Evolutionary conservation across 1,140 invertebrate genomes (phyloP).

Genomic region (Drosophila guanche): DNA sequence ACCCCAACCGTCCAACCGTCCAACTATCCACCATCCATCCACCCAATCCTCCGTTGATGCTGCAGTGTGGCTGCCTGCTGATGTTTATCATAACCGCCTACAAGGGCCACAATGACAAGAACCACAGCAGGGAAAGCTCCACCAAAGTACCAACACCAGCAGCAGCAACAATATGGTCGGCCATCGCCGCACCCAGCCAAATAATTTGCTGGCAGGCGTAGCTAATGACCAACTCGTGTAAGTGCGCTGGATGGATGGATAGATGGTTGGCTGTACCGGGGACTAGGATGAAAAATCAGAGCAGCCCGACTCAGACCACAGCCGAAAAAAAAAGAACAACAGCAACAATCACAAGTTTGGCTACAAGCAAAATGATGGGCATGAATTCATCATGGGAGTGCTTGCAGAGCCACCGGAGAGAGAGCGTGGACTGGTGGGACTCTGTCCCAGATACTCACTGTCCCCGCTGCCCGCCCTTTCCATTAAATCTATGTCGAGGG

Average conservation of each 20-base stretch:
- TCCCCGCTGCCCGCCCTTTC: not conserved
- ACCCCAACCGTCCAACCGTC: not conserved
- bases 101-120: slow-evolving; percentile 50
- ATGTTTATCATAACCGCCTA: slow-evolving; percentile 76
- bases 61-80: slow-evolving; percentile 42
- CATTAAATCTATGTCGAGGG: slow-evolving; percentile 27
- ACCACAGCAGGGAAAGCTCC: slow-evolving; percentile 31
- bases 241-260: slow-evolving; percentile 56
- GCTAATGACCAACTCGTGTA: slow-evolving; percentile 78
- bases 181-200: slow-evolving; percentile 58
- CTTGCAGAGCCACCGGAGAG: not conserved
- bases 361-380: slow-evolving; percentile 76
- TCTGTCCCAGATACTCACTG: slow-evolving; percentile 7
- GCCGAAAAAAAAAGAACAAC: slow-evolving; percentile 29
- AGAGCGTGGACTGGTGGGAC: not conserved
- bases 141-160: slow-evolving; percentile 18
- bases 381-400: slow-evolving; percentile 75
- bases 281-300: slow-evolving; percentile 62
- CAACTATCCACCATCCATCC: too few species aligned
- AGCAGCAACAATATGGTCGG: slow-evolving; percentile 66
- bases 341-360: slow-evolving; percentile 75
- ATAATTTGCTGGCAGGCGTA: slow-evolving; percentile 76
- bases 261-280: slow-evolving; percentile 47
- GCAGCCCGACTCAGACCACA: slow-evolving; percentile 30
- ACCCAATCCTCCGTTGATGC: slow-evolving; percentile 20